Evolutionary conservation across 1,140 invertebrate species (phyloP), one percentile per base, ranked within the genome.

Genomic region (Drosophila lini): DNA sequence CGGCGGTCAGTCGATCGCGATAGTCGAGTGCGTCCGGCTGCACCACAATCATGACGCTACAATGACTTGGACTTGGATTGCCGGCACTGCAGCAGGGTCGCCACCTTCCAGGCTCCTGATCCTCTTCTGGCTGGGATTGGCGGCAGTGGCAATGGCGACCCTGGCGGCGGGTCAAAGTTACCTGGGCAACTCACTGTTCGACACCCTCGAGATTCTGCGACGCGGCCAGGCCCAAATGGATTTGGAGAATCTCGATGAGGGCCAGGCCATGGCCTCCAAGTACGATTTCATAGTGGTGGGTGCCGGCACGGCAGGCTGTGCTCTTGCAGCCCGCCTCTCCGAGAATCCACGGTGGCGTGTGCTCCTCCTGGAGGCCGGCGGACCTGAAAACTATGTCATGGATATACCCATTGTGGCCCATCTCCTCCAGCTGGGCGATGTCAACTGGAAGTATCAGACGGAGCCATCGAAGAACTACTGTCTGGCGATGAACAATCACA

Each of bases 241-340:
- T 74, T 25, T 74, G 19, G 76, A 92, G 79, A 58, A 68, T 13
- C 7, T 74, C 15, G 94, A 95, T 31, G 80, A 81, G 0, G 60
- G 67, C 0, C 76, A 81, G 0, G 3, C 48, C 1, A 15, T 91
- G 94, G 94, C 15, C 0, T 13, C 42, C 16, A 60, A 77, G 58
- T 95, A 94, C 59, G 95, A 95, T 80, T 95, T 95, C 71, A 93
- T 95, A n/a, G 93, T 95, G 1, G 93, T 97, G 15, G 96, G 96
- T 0, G 96, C 95, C 7, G 96, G 96, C 9, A 95, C 95, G 0
- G 95, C 96, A 0, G 96, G 96, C 3, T 95, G 94, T 58, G 94
- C 95, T 0, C 56, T 97, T 7, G 96, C 96, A 0, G 94, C 93
- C 1, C 94, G 96, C 42, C 81, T 95, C 1, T 94, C 93, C 11